Evolutionary conservation across 1,140 invertebrate species (phyloP), one percentile per base, ranked within the genome.

Genomic region (Belonocnema kinseyi): DNA sequence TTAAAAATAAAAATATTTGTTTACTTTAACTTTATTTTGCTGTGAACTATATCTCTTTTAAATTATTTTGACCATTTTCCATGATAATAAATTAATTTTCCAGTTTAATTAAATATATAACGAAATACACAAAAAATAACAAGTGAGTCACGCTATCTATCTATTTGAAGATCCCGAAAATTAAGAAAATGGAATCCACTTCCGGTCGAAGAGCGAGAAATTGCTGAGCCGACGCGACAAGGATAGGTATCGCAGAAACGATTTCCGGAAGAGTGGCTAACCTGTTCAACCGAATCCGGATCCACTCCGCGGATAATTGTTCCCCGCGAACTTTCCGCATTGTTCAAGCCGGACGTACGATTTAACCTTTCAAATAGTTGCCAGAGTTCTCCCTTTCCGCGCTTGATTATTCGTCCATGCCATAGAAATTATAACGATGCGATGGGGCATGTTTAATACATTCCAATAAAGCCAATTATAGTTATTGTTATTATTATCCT

Each of bases 381-480:
- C 61, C 26, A 40, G 14, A 26, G 61, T 66, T 66, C 61, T 66
- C 61, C 33, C 61, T 66, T 66, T 66, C 26, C 61, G 61, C 61
- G 61, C 61, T 66, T 66, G 61, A 66, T 66, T 66, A 66, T 66
- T 66, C 61, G 61, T 66, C 61, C 61, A 66, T 66, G 26, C 61
- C 61, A 66, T 66, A 33, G 26, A 66, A 66, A 66, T 66, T 40
- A 66, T 66, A 66, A 66, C 61, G 61, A 66, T 40, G 26, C 61
- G 61, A 66, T 66, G 61, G 61, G 61, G 61, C 61, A 66, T 33
- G 61, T 66, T 66, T 66, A 66, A 66, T 66, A 66, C 61, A 66
- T 66, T 66, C 61, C 61, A 66, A 66, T 66, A 66, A 66, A 66
- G 61, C 61, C 61, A 66, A 66, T 66, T 66, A 66, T 66, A 66